Base-by-base conservation (phyloP, 2,888 invertebrate species). In the Achlya flavicornis region DNA sequence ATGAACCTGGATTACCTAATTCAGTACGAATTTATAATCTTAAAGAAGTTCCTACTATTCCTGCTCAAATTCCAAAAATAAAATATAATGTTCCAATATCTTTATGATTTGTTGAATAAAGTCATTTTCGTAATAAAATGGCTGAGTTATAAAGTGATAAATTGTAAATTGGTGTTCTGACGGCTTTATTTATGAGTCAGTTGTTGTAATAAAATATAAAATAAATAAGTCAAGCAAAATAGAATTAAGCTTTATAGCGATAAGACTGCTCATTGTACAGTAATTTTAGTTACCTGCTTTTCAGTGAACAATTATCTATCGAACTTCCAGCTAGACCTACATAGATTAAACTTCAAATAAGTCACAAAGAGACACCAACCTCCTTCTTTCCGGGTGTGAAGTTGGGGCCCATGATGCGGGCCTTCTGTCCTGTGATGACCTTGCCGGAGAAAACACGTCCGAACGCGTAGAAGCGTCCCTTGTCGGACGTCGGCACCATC, bases 401-500 rank as follows among this genome's bases (percentile, higher is more conserved):
- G 95, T 99, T 99, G 80, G 99, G 99, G 76, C 99, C 99, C 98
- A 99, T 99, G 92, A 99, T 99, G 84, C 99, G 97, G 69, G 98
- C 98, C 94, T 98, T 98, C 95, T 96, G 96, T 65, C 98, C 98
- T 64, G 98, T 98, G 75, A 96, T 94, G 10, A 97, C 96, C 92
- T 97, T 98, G 82, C 99, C 99, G 77, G 99, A 98, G 95, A 99
- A 99, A 41, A 99, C 99, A 94, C 99, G 99, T 62, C 99, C 99
- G 91, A 99, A 99, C 68, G 99, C 99, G 93, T 99, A 99, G 97
- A 99, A 99, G 88, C 99, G 97, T 70, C 99, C 99, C 95, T 99
- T 99, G 93, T 99, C 99, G 14, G 98, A 97, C 16, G 99, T 99
- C 76, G 99, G 99, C 89, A 99, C 99, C 99, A 99, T 99, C 94